A percentile compares a stretch with the other conserved stretches of the same genome.
Evolutionary conservation across 2,888 invertebrate species (phyloP).

Genomic region (Sarcophaga carnaria): DNA sequence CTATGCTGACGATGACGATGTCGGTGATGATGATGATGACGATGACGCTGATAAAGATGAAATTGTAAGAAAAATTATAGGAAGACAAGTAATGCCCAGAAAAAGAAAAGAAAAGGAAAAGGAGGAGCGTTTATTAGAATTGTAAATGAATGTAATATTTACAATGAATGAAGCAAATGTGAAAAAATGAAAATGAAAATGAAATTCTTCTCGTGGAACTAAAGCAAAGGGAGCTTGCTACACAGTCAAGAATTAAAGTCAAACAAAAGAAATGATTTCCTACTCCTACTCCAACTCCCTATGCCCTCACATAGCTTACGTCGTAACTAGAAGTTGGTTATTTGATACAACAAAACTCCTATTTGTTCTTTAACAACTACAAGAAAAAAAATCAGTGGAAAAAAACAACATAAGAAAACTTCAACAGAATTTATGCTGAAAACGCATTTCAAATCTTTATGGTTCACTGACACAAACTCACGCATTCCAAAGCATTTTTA

Average conservation of each 20-base stretch:
- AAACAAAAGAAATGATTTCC: conserved; percentile 16
- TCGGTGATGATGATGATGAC: too few relatives aligned
- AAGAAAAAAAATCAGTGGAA: not conserved
- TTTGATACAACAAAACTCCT: too few relatives aligned
- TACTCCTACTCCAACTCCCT: too few relatives aligned
- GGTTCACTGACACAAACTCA: conserved; percentile 63
- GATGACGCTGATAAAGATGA: too few relatives aligned
- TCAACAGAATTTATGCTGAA: conserved; percentile 39
- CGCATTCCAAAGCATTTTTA: conserved; percentile 30
- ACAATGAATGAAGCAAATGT: not conserved
- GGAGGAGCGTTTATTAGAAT: conserved; percentile 56
- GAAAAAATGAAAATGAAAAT: conserved; percentile 19
- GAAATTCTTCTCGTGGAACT: conserved; percentile 28
- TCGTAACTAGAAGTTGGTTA: too few relatives aligned
- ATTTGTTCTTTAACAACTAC: not conserved
- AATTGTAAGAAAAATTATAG: too few relatives aligned
- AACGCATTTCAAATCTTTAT: conserved; percentile 61
- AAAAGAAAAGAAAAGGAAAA: not conserved
- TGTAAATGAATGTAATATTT: conserved; percentile 59
- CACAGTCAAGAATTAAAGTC: conserved; percentile 48
- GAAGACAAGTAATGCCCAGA: not conserved
- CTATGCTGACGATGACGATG: too few relatives aligned
- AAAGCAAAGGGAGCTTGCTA: not conserved
- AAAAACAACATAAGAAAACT: too few relatives aligned
- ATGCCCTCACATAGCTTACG: not conserved